Evolutionary conservation across 2,797 vertebrate genomes (phyloP), one percentile per base, ranked within the genome.

Genomic region (Okamejei kenojei): DNA sequence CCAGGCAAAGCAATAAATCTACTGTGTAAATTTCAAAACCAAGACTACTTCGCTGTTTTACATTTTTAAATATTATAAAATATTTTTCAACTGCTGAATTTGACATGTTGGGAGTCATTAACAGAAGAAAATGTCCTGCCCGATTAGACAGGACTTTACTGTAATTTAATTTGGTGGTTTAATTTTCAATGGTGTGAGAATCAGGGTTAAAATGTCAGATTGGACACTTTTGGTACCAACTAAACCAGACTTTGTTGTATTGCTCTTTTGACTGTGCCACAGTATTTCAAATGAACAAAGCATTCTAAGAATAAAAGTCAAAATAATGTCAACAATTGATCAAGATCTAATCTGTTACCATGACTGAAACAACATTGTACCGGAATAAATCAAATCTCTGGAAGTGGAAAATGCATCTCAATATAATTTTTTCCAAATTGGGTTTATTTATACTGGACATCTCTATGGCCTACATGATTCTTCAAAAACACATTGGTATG

Each of bases 361-460:
- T 63, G 58, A 13, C 13, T 61, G 15, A n/a, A 88, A 23, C 61
- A 65, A 61, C 11, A 17, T 65, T 86, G 61, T 32, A 78, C 76
- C 11, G 10, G 76, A 78, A 32, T 78, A 32, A 78, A 78, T 78
- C 29, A 32, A 32, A 32, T 32, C n/a, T 15, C n/a, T 78, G 77
- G 77, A 78, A 78, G 11, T 78, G 77, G 77, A 78, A 78, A 78
- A 7, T 32, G 9, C n/a, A 32, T 11, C 77, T 78, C 11, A 15
- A 78, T 78, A 11, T 32, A 35, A 76, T 29, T 78, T 78, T 78
- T 78, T 32, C 10, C 77, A 35, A 32, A 32, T 13, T 15, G 11
- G 35, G 77, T 78, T 78, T 32, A 78, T 78, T 78, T 78, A 78
- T 78, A 78, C n/a, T 78, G n/a, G n/a, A 32, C n/a, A 78, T 78